Conservation (phyloP, 2,113 vertebrate species). For the Piaya cayana region DNA sequence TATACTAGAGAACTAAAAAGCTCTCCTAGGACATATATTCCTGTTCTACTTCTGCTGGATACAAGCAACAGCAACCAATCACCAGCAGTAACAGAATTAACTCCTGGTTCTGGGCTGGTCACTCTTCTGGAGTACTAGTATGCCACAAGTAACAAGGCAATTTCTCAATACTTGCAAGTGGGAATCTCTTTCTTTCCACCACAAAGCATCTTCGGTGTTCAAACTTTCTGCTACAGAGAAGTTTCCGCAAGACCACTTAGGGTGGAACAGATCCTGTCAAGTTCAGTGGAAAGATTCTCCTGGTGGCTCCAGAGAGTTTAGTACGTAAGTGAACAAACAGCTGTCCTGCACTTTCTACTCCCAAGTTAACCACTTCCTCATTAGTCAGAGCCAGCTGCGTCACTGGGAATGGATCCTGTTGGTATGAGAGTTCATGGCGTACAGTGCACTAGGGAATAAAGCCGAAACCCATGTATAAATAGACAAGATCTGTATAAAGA, state of each 20-base stretch:
- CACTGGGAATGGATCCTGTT: conserved; percentile 3
- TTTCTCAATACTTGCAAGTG: not conserved
- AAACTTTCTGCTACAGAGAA: not conserved
- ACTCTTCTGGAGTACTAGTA: not conserved
- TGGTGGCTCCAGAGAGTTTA: not conserved
- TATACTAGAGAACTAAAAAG: not conserved
- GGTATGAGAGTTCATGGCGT: conserved; percentile 15
- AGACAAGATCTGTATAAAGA: not conserved
- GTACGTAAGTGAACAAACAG: not conserved
- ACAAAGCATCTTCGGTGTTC: not conserved
- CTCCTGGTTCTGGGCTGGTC: not conserved
- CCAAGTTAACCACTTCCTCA: conserved; percentile 54
- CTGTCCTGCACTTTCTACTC: conserved; percentile 13
- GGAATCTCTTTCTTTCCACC: not conserved
- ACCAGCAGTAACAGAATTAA: not conserved
- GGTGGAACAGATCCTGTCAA: not conserved
- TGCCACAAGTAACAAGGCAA: not conserved
- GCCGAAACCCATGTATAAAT: conserved; percentile 22
- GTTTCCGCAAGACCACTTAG: not conserved
- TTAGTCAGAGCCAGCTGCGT: conserved; percentile 24
- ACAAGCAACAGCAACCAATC: not conserved
- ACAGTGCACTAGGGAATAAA: conserved; percentile 38
- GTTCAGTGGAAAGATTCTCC: not conserved
- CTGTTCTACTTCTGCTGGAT: not conserved
- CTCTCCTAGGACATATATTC: not conserved